Conservation (phyloP, 2,888 invertebrate genomes). For the Aspidapion aeneum region DNA sequence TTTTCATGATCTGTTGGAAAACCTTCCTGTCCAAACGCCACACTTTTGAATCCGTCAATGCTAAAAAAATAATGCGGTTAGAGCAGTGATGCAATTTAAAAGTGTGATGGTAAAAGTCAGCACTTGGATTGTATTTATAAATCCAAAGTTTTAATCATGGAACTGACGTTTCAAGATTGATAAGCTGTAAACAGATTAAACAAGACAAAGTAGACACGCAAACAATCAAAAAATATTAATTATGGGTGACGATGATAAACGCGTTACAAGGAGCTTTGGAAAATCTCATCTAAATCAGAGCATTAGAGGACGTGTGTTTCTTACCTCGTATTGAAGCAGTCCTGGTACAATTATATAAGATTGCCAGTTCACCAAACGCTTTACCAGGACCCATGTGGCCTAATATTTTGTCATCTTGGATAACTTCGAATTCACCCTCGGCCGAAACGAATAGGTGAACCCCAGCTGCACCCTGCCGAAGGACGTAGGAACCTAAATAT, state of each 20-base stretch:
- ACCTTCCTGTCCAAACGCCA: conserved; percentile 67
- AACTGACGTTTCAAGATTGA: too few relatives aligned
- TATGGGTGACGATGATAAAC: too few relatives aligned
- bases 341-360: conserved; percentile 69
- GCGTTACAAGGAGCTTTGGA: too few relatives aligned
- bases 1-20: conserved; percentile 70
- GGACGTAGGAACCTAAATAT: conserved; percentile 54
- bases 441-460: conserved; percentile 60
- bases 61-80: too few relatives aligned
- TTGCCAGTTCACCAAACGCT: conserved; percentile 69
- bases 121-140: too few relatives aligned
- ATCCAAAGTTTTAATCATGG: too few relatives aligned
- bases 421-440: conserved; percentile 67
- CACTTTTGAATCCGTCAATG: conserved; percentile 58
- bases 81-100: background rate
- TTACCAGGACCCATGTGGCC: conserved; percentile 64
- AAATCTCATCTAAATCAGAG: too few relatives aligned
- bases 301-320: too few relatives aligned
- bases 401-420: conserved; percentile 59
- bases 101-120: background rate
- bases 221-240: too few relatives aligned
- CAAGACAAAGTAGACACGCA: too few relatives aligned
- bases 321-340: conserved; percentile 64
- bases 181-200: too few relatives aligned
- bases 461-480: conserved; percentile 60